phyloP scores from a whole-genome alignment of 2,113 vertebrate species.

The Nesogale talazaci region DNA sequence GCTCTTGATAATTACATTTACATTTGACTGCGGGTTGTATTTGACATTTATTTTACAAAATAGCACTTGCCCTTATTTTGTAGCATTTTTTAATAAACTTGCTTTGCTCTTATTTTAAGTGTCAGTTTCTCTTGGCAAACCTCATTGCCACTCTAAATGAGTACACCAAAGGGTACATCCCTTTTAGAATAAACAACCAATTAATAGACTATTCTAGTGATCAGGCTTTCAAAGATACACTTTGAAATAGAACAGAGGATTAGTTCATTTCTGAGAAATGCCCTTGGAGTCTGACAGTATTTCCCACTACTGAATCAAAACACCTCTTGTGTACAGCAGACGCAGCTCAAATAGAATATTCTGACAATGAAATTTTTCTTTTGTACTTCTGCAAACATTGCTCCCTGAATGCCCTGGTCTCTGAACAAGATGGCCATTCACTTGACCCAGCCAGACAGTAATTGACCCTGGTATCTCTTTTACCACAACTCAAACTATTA shows the following conservation, averaged over 20 bases:
- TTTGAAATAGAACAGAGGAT: too few species aligned
- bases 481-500: too few species aligned
- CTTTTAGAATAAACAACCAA: neutral
- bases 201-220: neutral
- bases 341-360: neutral
- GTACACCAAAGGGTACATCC: neutral
- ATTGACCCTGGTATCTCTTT: neutral
- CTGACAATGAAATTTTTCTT: neutral
- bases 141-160: neutral
- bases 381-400: neutral
- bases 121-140: neutral
- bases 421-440: too few species aligned
- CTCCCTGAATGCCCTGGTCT: neutral
- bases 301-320: neutral
- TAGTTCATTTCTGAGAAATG: neutral
- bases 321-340: neutral
- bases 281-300: neutral
- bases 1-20: slow-evolving; percentile 53
- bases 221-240: neutral
- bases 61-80: slow-evolving; percentile 31
- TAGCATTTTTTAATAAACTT: slow-evolving; percentile 48
- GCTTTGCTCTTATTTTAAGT: neutral
- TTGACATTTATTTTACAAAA: slow-evolving; percentile 59
- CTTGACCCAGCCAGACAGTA: neutral
- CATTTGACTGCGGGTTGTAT: slow-evolving; percentile 50